phyloP scores from a whole-genome alignment of 2,113 vertebrate species.

The Sterna hirundo region DNA sequence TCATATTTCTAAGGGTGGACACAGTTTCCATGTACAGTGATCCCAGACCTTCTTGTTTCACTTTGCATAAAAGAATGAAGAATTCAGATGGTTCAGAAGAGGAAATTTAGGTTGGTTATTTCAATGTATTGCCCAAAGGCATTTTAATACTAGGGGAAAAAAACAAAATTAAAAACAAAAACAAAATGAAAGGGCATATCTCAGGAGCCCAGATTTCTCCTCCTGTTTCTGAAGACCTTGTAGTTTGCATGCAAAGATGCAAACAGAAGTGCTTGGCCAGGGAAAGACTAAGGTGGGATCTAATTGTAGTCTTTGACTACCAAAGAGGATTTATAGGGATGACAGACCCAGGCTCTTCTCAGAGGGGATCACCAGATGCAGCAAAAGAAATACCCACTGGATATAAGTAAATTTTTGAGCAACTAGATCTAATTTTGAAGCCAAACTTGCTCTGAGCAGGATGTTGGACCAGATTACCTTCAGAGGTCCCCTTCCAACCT shows the following conservation, averaged over 20 bases:
- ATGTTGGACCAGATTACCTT: background rate
- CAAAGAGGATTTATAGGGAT: background rate
- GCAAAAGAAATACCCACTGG: background rate
- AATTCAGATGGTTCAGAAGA: background rate
- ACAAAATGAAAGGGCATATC: background rate
- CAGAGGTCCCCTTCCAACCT: background rate
- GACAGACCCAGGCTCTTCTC: background rate
- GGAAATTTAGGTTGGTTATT: background rate
- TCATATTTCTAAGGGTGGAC: background rate
- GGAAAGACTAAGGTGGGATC: background rate
- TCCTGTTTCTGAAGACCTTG: background rate
- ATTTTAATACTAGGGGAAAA: background rate
- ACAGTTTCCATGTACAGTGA: background rate
- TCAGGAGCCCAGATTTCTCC: background rate
- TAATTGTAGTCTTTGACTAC: background rate
- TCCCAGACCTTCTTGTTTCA: background rate
- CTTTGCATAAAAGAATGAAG: background rate
- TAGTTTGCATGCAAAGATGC: background rate
- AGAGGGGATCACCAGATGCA: background rate
- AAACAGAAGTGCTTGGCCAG: background rate
- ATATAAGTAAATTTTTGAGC: background rate
- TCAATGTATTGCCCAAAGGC: background rate
- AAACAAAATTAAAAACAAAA: background rate
- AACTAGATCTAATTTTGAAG: background rate
- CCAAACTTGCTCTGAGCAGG: background rate